Evolutionary conservation across 1,140 invertebrate genomes (phyloP).

Genomic region (Cherax destructor): DNA sequence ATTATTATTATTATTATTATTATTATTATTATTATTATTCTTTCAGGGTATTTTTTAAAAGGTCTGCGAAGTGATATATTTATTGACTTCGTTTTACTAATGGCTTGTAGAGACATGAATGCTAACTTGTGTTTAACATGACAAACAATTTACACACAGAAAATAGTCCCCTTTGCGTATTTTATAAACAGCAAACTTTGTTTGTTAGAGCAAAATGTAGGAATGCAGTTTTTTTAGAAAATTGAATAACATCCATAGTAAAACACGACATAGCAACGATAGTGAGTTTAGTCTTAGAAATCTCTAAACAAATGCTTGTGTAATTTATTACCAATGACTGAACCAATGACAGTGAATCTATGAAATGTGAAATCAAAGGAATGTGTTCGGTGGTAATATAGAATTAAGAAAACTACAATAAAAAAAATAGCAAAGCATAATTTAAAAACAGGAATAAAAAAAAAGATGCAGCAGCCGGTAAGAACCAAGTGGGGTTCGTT

Average conservation of each 20-base stretch:
- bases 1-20: neutral
- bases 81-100: neutral
- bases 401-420: too few species aligned
- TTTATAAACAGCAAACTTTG: too few species aligned
- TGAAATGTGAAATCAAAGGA: neutral
- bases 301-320: neutral
- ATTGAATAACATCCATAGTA: too few species aligned
- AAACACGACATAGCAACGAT: too few species aligned
- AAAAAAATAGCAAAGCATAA: too few species aligned
- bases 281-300: neutral
- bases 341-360: neutral
- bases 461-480: constrained; percentile 14
- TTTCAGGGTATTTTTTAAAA: neutral
- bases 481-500: constrained; percentile 49
- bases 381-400: too few species aligned
- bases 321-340: neutral
- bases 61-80: neutral
- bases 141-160: neutral
- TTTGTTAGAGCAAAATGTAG: neutral
- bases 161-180: neutral
- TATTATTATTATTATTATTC: too few species aligned
- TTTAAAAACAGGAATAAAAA: too few species aligned
- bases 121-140: neutral
- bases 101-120: neutral
- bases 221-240: neutral